Conservation (phyloP, 1,140 invertebrate species). For the Ectropis grisescens region DNA sequence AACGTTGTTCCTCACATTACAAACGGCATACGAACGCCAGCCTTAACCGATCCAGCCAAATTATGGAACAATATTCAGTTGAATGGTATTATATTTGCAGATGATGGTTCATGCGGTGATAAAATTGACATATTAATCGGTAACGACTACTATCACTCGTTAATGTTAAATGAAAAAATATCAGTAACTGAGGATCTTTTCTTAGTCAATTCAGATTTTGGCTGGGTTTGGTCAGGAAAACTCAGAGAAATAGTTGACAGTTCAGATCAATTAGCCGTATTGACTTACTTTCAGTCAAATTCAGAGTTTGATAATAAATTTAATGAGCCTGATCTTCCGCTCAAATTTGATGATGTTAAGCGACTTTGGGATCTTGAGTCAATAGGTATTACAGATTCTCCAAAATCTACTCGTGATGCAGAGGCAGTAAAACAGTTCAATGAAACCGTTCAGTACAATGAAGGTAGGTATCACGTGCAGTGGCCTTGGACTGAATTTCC, state of each 20-base stretch:
- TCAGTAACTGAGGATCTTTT: too few relatives aligned
- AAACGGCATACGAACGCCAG: too few relatives aligned
- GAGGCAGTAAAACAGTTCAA: constrained; percentile 17
- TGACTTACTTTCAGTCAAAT: constrained; percentile 14
- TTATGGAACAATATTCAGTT: too few relatives aligned
- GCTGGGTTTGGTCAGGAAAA: too few relatives aligned
- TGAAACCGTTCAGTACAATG: constrained; percentile 9
- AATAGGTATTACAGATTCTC: constrained; percentile 21
- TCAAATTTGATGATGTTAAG: constrained; percentile 7
- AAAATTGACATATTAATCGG: too few relatives aligned
- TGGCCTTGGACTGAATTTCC: constrained; percentile 18
- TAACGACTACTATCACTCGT: too few relatives aligned
- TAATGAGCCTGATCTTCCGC: constrained; percentile 10
- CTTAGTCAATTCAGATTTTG: too few relatives aligned
- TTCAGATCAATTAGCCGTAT: constrained; percentile 7
- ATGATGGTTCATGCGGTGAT: too few relatives aligned
- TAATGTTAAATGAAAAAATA: too few relatives aligned
- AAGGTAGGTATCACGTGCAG: constrained; percentile 14
- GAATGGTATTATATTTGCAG: too few relatives aligned
- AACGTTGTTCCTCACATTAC: too few relatives aligned
- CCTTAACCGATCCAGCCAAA: too few relatives aligned
- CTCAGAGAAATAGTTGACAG: constrained; percentile 6
- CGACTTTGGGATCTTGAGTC: constrained; percentile 20
- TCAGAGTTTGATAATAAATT: constrained; percentile 4
- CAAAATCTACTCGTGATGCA: constrained; percentile 13